phyloP scores from a whole-genome alignment of 2,888 invertebrate species.

The Ditula angustiorana region DNA sequence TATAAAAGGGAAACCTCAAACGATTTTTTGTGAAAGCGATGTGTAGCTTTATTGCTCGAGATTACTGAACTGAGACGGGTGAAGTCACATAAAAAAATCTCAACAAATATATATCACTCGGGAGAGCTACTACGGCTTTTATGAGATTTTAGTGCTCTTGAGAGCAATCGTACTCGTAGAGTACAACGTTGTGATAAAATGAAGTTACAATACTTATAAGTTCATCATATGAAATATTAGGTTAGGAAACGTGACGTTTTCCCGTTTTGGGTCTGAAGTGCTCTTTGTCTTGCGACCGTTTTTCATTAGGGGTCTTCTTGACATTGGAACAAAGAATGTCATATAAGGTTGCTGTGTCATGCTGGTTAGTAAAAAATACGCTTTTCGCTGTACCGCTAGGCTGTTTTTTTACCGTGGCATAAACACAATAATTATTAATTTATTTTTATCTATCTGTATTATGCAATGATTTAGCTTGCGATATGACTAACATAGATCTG shows the following conservation, averaged over 20 bases:
- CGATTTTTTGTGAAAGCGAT: conserved; percentile 43
- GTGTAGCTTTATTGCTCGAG: conserved; percentile 49
- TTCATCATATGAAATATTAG: conserved; percentile 12
- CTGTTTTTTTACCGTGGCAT: neutral
- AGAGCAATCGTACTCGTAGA: conserved; percentile 13
- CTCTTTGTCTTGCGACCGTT: conserved; percentile 2
- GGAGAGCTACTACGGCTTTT: conserved; percentile 52
- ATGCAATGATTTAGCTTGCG: no score
- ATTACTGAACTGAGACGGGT: conserved; percentile 52
- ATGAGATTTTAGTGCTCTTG: conserved; percentile 45
- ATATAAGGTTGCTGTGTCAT: neutral
- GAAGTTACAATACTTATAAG: conserved; percentile 10
- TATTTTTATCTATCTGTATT: no score
- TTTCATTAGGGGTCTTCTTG: neutral
- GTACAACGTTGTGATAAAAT: conserved; percentile 30
- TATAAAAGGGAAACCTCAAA: conserved; percentile 41
- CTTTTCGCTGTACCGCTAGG: no score
- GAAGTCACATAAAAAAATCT: conserved; percentile 53
- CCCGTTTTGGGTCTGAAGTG: neutral
- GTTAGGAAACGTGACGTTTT: conserved; percentile 3
- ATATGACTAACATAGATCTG: no score
- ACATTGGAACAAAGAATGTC: conserved; percentile 8
- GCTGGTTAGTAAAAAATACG: neutral
- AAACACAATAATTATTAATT: no score
- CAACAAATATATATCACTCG: conserved; percentile 57